Conservation (phyloP, 2,113 vertebrate genomes). For the Philantomba maxwellii region DNA sequence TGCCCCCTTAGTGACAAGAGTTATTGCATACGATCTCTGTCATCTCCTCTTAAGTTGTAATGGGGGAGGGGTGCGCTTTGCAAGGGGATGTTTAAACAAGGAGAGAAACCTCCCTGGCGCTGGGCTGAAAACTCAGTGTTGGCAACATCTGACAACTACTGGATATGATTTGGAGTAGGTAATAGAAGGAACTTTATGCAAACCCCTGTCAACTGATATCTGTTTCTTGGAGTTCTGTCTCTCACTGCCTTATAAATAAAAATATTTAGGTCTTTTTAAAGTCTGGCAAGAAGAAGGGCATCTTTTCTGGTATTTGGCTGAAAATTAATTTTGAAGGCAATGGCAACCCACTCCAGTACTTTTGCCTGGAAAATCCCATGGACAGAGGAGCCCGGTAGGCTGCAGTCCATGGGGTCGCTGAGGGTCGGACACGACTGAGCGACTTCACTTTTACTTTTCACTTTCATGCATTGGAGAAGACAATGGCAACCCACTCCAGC, state of each 20-base stretch:
- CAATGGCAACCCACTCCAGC: no score
- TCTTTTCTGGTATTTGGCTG: background rate
- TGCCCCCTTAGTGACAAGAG: background rate
- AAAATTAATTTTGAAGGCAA: background rate
- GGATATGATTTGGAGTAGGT: background rate
- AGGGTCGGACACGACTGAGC: no score
- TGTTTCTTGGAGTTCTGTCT: background rate
- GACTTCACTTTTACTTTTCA: no score
- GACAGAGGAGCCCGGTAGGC: no score
- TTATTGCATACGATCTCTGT: background rate
- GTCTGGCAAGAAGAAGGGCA: background rate
- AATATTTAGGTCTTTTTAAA: background rate
- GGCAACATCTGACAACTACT: background rate
- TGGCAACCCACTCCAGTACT: no score
- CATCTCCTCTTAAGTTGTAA: background rate
- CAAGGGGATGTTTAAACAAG: no score
- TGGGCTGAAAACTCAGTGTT: background rate
- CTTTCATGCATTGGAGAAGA: no score
- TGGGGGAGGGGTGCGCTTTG: background rate
- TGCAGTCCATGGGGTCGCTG: no score
- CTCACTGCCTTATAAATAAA: background rate
- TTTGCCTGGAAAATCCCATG: no score
- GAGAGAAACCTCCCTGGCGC: background rate
- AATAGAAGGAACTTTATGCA: background rate
- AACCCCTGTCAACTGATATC: background rate